Evolutionary conservation across 2,888 invertebrate genomes (phyloP), one percentile per base, ranked within the genome.

Genomic region (Conops quadrifasciatus): DNA sequence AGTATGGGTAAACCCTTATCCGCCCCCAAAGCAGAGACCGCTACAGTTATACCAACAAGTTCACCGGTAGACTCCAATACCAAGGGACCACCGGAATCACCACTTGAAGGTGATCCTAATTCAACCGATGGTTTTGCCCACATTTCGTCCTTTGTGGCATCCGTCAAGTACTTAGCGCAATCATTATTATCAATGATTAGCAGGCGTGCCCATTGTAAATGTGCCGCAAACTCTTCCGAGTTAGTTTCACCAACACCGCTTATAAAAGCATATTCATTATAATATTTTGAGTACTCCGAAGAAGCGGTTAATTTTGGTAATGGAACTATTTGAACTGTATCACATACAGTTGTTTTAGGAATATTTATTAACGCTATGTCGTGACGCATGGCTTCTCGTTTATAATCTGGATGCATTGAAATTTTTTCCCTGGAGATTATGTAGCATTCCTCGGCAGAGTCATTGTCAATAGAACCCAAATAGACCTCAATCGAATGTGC

Each of bases 31-130:
- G 70, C 1, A 43, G 77, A 68, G 9, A 78, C 82, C 47, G 80
- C 81, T 0, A 82, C 81, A 43, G 80, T 79, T 43, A 82, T 76
- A 68, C 82, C 82, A 65, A 82, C 67, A 21, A 79, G 75, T n/a
- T 67, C 3, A 2, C 36, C 15, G 51, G 15, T 30, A 67, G 53
- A 63, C 9, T 4, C 16, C 49, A 76, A 70, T 16, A 76, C 79
- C 73, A 84, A 73, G 68, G 84, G 83, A 63, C 81, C 84, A n/a
- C 84, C 84, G 7, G 82, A 83, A 74, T 84, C n/a, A n/a, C n/a
- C n/a, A n/a, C n/a, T n/a, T n/a, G n/a, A n/a, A n/a, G n/a, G n/a
- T n/a, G n/a, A n/a, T 80, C 16, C n/a, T n/a, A n/a, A n/a, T 13
- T 45, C 49, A 4, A 16, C n/a, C 1, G n/a, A 4, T 16, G 49